Evolutionary conservation across 64 coral and sea anemone species (phyloP), one percentile per base, ranked within the genome.

Genomic region (Acropora tenuis): DNA sequence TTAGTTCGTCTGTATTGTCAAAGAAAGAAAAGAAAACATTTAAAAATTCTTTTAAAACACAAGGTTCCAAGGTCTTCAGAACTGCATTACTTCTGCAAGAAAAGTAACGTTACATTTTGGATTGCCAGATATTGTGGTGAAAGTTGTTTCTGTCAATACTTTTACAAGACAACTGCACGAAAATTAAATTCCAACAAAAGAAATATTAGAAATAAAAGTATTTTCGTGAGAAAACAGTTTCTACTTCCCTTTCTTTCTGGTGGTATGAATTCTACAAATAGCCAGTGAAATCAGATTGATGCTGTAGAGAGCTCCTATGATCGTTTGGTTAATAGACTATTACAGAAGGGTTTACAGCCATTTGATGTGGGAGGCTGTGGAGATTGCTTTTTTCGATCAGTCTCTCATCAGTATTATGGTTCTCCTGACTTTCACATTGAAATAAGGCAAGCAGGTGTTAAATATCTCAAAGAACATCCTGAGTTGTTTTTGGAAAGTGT

Each of bases 321-420:
- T 86, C 90, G 90, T 76, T 79, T 92, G 61, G 43, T 72, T 68
- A 55, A 72, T 50, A 78, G 82, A 73, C 73, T 92, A 43, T 92
- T 55, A 52, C 45, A 82, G 40, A 93, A 82, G 48, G 88, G 88
- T 73, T 90, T 94, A 90, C 80, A 90, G 66, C 61, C 93, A 20
- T 81, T 87, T 73, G 88, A 94, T 86, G 88, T 90, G 74, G 93
- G 88, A 46, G 93, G 93, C 17, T 94, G 30, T 63, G 82, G 80
- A 43, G 80, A 94, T 46, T 90, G 93, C 6, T 90, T 94, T 94
- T 94, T 90, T 55, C 50, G 75, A 49, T 73, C 93, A 61, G 58
- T 94, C 16, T 90, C 88, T 13, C 88, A 95, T 87, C 93, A 95
- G 52, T 83, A 75, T 91, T 95, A 82, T 74, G 83, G 89, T 69